phyloP scores from a whole-genome alignment of 2,113 vertebrate genomes.

The Hystrix brachyura region DNA sequence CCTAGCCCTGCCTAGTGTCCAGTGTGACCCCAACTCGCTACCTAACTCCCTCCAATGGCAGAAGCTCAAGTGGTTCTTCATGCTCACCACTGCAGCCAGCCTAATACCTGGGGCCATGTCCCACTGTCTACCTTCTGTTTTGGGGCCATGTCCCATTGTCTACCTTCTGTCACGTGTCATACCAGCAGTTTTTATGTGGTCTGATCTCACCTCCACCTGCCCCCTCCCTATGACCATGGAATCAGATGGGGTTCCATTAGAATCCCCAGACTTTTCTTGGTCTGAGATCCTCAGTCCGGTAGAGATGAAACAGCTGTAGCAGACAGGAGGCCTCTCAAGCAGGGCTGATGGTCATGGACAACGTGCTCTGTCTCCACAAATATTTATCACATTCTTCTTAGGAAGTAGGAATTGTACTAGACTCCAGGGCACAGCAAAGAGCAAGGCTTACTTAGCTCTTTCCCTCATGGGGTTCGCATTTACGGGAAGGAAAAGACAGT shows the following conservation, averaged over 20 bases:
- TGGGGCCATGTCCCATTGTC: fast-evolving
- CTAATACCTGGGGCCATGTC: fast-evolving
- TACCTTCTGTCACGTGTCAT: no score
- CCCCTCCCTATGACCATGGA: neutral
- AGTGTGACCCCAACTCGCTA: neutral
- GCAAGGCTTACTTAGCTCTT: neutral
- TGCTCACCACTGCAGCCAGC: neutral
- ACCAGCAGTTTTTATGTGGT: neutral
- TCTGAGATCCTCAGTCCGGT: neutral
- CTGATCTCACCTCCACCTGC: neutral
- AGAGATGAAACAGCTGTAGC: neutral
- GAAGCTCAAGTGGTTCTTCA: neutral
- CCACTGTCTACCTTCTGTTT: neutral
- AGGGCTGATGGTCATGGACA: neutral
- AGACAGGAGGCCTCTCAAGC: neutral
- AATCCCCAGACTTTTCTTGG: neutral
- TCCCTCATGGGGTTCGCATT: neutral
- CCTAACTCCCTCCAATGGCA: no score
- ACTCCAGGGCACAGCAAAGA: fast-evolving
- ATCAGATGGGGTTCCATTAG: fast-evolving
- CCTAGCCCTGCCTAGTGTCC: neutral
- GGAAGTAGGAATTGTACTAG: fast-evolving
- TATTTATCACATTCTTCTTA: neutral
- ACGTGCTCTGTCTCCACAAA: neutral
- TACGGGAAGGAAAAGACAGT: neutral